Base-by-base conservation (phyloP, 2,797 vertebrate genomes). In the Capromys pilorides region DNA sequence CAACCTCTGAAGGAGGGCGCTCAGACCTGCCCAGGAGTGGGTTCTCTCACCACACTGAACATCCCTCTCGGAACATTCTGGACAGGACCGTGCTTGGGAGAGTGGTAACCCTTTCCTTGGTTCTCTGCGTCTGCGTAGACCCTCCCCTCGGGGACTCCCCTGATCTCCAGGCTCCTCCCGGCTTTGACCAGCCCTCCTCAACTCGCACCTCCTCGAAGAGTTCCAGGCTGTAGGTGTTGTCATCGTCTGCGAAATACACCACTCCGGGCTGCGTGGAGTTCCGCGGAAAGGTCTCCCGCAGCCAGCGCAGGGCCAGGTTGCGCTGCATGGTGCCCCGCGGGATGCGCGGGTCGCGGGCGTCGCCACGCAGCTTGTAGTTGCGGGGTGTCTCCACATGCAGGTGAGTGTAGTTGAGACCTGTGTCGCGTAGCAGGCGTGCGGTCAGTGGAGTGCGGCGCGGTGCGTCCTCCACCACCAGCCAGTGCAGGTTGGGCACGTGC, bases 201-300 rank as follows among this genome's bases (percentile, higher is more conserved):
- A 10, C n/a, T 6, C 98, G 96, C 96, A 99, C 99, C 99, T 99
- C 99, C 97, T 99, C 99, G 39, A 99, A 99, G 95, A 99, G 98
- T 98, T 99, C 99, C 98, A 99, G 98, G 96, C 99, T 99, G 98
- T 99, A 99, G 8, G 99, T 99, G 98, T 99, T 99, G 97, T 99
- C 99, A 0, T 99, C 99, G 0, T 99, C 99, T 0, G 99, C 99
- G 10, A 99, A 99, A 97, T 99, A 99, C 92, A 99, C 99, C 2
- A 99, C 99, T 3, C 99, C 99, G 0, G 99, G 98, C 97, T 99
- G 99, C 97, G 98, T 99, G 98, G 97, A 99, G 97, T 99, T 99
- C 85, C 98, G 98, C 54, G 99, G 99, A 97, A 99, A 99, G 64
- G 99, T 99, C 98, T 99, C 99, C 78, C 99, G 98, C 75, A 99